These are phyloP conservation scores for Enteromius thamalakanensis DNA, from an alignment of 2,797 vertebrate species.

Conservation along the genomic window DNA sequence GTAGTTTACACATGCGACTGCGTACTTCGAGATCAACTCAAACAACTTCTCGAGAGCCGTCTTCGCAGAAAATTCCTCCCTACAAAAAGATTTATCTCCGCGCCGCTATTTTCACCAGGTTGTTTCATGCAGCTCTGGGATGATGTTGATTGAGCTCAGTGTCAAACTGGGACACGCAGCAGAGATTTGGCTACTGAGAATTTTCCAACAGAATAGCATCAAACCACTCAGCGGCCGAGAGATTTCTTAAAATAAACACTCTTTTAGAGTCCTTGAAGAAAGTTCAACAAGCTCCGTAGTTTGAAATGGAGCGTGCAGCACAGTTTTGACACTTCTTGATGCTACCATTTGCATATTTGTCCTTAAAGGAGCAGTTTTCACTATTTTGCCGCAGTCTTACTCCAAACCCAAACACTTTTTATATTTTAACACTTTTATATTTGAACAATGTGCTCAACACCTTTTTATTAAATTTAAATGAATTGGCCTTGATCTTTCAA, in stretches of 20 bases:
- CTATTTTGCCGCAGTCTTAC: not conserved
- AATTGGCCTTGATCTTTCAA: not conserved
- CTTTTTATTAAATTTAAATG: not conserved
- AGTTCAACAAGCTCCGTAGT: slow-evolving; percentile 5
- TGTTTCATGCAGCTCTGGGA: slow-evolving; percentile 34
- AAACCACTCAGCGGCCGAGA: slow-evolving; percentile 35
- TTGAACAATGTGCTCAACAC: not conserved
- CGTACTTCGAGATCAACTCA: slow-evolving; percentile 12
- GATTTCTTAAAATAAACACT: slow-evolving; percentile 28
- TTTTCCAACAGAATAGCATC: slow-evolving; percentile 38
- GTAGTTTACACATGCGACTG: slow-evolving; percentile 22
- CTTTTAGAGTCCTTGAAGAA: slow-evolving; percentile 26
- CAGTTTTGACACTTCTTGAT: slow-evolving; percentile 18
- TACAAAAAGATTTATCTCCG: slow-evolving; percentile 39
- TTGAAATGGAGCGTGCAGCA: slow-evolving; percentile 11
- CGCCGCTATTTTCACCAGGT: slow-evolving; percentile 48
- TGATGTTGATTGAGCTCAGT: slow-evolving; percentile 41
- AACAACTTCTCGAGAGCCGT: slow-evolving; percentile 3
- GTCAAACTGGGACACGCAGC: slow-evolving; percentile 38
- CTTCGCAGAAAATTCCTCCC: slow-evolving; percentile 16
- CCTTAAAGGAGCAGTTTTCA: not conserved
- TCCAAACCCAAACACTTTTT: not conserved
- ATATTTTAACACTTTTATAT: too few species aligned
- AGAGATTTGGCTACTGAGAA: slow-evolving; percentile 26
- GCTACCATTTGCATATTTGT: slow-evolving; percentile 10